A percentile compares a stretch with the other conserved stretches of the same genome.
These are phyloP conservation scores for Leptopilina myrica DNA, from an alignment of 2,888 invertebrate species.

Conservation along the genomic window DNA sequence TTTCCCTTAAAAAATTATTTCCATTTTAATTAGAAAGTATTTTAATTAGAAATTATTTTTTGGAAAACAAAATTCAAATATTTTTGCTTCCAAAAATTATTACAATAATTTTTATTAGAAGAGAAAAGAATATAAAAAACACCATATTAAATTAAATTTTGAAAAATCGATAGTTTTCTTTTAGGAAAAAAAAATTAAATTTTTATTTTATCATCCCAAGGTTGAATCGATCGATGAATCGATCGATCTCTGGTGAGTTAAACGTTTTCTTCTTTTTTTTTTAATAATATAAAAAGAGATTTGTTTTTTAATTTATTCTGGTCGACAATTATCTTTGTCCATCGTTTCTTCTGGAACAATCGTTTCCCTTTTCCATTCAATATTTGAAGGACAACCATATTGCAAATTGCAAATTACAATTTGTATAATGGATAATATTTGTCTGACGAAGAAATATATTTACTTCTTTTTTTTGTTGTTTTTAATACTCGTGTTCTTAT, in stretches of 20 bases:
- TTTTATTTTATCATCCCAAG: slow-evolving; percentile 18
- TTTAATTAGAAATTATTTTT: no score
- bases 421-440: slow-evolving; percentile 18
- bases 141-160: no score
- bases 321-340: slow-evolving; percentile 35
- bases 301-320: slow-evolving; percentile 35
- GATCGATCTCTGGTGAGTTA: background rate
- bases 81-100: no score
- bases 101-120: no score
- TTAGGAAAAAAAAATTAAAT: background rate
- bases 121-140: background rate
- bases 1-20: no score
- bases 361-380: slow-evolving; percentile 35
- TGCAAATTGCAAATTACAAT: slow-evolving; percentile 19
- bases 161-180: background rate
- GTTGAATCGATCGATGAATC: background rate
- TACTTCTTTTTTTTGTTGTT: no score
- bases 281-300: background rate
- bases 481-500: background rate
- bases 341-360: slow-evolving; percentile 38
- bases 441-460: background rate
- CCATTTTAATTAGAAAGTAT: no score
- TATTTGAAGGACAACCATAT: slow-evolving; percentile 17
- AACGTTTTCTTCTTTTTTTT: background rate
- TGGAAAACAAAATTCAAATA: no score